Base-by-base conservation (phyloP, 1,140 invertebrate species). In the Brachystomella parvula region DNA sequence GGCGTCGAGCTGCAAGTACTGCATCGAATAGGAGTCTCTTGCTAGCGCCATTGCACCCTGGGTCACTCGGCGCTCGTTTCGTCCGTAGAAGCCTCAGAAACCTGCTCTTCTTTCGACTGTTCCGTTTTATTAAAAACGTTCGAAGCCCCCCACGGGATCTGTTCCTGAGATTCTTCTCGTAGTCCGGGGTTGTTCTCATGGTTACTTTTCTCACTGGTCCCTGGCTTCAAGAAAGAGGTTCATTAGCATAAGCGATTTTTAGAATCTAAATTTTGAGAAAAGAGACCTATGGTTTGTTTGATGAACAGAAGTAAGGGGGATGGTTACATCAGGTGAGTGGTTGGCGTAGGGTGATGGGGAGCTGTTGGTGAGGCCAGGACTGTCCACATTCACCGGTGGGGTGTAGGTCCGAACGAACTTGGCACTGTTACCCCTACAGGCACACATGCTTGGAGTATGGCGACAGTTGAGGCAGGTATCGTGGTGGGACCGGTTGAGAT, bases 401-500 rank as follows among this genome's bases (percentile, higher is more conserved):
- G 49, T 26, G 49, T 53, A 53, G 49, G 12, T 53, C 15, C 49
- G 49, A 6, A 53, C 49, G 21, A 53, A 53, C 24, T 53, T 53
- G 6, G 12, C 24, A 53, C 12, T 53, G 21, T 26, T 53, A 9
- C 49, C 49, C 6, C 49, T 12, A 24, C 49, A 53, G 9, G 49
- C 12, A 53, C 49, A 53, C 49, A 53, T 53, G 49, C 49, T 53
- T 24, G 49, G 49, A 15, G 49, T 53, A 53, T 53, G 49, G 12
- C 49, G 49, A 26, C 49, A 53, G 49, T 53, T 53, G 49, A 53
- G 49, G 24, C 49, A 53, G 24, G 49, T 53, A 24, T 53, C 49
- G 24, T 53, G 49, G 21, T 26, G 49, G n/a, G n/a, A n/a, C n/a
- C n/a, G n/a, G 9, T 24, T 15, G 9, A 53, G 21, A 26, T 24